Evolutionary conservation across 2,797 vertebrate genomes (phyloP), one percentile per base, ranked within the genome.

Genomic region (Mycteria americana): DNA sequence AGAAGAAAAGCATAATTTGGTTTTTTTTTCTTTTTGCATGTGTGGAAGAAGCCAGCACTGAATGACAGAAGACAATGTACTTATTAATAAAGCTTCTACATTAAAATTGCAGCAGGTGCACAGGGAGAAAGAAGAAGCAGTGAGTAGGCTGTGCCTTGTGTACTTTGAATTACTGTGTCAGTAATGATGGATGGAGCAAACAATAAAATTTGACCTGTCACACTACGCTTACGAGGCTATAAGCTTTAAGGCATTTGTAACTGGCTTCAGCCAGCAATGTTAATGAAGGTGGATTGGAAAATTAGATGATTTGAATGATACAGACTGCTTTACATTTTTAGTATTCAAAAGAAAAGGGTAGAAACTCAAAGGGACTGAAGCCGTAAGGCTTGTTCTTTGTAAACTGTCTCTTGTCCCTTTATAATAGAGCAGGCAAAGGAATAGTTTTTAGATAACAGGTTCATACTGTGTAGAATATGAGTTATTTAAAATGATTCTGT

Each of bases 111-210:
- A 95, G 85, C 63, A 88, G 83, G n/a, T 92, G 69, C 59, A 43
- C 19, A 60, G 73, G 85, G 50, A 93, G 87, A 69, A 74, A 18
- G 89, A 77, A 92, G 79, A 10, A 94, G 90, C 80, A 96, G 56
- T 48, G 73, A 84, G 74, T 63, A 33, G 17, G 41, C 48, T 84
- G 46, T 95, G 79, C 63, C 64, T 83, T 85, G 67, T 96, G 64
- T 95, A 73, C 89, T 95, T 92, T 78, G 95, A 96, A 83, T 97
- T 95, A 93, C 67, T 75, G 63, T 96, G 92, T 95, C 95, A 88
- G 75, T 78, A 86, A 68, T 78, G 88, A 94, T 91, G 82, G 69
- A 92, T 95, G 88, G 91, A 85, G 39, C 54, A 90, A 93, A 95
- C 86, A 70, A 68, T 92, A 37, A 95, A 91, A 79, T 87, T 28